Percentiles rank a stretch among this genome's conserved stretches.
Evolutionary conservation across 2,797 vertebrate genomes (phyloP).

Genomic region (Potorous gilbertii): DNA sequence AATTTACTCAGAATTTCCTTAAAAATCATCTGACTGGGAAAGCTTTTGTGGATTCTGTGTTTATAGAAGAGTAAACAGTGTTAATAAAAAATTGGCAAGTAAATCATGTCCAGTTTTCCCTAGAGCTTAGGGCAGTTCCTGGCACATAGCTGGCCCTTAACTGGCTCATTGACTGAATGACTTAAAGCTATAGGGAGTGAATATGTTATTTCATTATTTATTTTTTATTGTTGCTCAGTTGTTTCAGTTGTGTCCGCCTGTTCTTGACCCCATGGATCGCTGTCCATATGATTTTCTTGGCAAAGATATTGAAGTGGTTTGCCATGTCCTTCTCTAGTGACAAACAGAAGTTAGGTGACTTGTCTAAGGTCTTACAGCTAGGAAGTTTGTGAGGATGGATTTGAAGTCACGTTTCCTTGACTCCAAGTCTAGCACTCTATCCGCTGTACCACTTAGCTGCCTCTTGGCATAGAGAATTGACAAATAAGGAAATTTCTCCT

Average conservation of each 20-base stretch:
- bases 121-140: no score
- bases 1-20: no score
- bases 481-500: background rate
- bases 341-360: background rate
- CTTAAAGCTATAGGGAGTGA: background rate
- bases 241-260: background rate
- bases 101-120: no score
- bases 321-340: background rate
- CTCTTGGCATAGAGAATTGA: background rate
- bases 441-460: background rate
- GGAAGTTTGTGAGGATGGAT: background rate
- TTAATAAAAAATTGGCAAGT: background rate
- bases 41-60: background rate
- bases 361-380: background rate
- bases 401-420: background rate
- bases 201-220: background rate
- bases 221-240: background rate
- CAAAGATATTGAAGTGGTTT: background rate
- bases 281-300: background rate
- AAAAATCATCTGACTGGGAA: no score
- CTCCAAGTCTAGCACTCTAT: background rate
- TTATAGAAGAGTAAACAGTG: background rate
- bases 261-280: background rate
- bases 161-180: background rate
- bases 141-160: background rate